phyloP scores from a whole-genome alignment of 2,113 vertebrate species.

The Rousettus leschenaultii region DNA sequence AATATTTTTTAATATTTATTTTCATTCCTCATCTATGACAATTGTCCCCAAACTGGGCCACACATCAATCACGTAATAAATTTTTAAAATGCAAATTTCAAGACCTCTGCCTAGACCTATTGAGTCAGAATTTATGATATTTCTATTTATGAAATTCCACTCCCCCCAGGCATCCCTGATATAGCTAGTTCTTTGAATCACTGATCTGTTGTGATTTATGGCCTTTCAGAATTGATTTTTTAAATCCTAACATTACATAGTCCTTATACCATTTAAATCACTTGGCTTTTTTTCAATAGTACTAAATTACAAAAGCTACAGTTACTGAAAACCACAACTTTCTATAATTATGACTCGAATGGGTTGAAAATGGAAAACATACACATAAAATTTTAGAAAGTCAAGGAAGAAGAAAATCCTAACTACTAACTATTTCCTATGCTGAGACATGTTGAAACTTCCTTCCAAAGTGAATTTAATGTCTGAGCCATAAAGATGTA shows the following conservation, averaged over 20 bases:
- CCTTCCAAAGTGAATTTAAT: slow-evolving; percentile 17
- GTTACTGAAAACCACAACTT: slow-evolving; percentile 34
- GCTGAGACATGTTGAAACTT: not conserved
- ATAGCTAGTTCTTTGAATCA: not conserved
- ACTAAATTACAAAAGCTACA: slow-evolving; percentile 32
- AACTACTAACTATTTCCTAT: not conserved
- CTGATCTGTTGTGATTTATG: slow-evolving; percentile 43
- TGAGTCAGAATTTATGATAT: not conserved
- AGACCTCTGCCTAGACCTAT: not conserved
- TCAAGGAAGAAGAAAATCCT: not conserved
- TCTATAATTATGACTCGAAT: slow-evolving; percentile 25
- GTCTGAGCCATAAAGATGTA: slow-evolving; percentile 4
- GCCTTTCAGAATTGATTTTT: slow-evolving; percentile 38
- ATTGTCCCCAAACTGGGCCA: not conserved
- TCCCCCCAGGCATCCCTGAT: not conserved
- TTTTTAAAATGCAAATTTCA: not conserved
- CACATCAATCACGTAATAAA: not conserved
- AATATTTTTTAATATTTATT: not conserved
- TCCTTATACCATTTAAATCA: slow-evolving; percentile 23
- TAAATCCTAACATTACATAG: not conserved
- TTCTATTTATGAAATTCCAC: not conserved
- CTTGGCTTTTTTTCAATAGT: not conserved
- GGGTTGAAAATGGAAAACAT: slow-evolving; percentile 50
- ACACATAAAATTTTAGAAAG: slow-evolving; percentile 25
- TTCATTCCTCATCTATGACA: not conserved